Conservation (phyloP, 2,113 vertebrate species). For the Apteryx mantelli region DNA sequence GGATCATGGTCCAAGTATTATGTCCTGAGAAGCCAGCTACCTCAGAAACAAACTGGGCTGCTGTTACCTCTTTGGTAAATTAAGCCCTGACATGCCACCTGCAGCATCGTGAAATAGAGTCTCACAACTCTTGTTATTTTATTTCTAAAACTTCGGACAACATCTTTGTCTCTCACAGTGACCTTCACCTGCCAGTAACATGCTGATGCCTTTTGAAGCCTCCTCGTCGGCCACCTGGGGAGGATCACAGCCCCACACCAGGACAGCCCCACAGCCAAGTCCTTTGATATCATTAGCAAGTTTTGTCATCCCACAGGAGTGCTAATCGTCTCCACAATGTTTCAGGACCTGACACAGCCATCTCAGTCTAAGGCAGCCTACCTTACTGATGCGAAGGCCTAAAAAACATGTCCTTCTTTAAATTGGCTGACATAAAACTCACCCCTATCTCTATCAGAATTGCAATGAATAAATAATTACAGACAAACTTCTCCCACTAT, state of each 20-base stretch:
- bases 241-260: neutral
- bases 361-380: conserved; percentile 19
- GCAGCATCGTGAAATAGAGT: neutral
- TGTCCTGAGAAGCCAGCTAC: neutral
- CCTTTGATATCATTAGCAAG: conserved; percentile 2
- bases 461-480: conserved; percentile 68
- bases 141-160: conserved; percentile 2
- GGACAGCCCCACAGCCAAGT: neutral
- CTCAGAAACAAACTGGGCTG: neutral
- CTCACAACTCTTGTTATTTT: neutral
- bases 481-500: conserved; percentile 9
- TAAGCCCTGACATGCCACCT: neutral
- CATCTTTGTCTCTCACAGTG: neutral
- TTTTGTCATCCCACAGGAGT: neutral
- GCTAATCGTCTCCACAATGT: neutral
- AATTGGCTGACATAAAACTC: conserved; percentile 49
- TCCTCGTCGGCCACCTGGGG: neutral
- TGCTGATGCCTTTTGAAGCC: neutral
- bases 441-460: conserved; percentile 39
- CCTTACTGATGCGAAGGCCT: neutral
- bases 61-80: neutral
- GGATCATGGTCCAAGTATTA: neutral
- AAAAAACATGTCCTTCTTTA: neutral
- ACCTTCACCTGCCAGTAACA: neutral
- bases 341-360: conserved; percentile 3